A percentile compares a stretch with the other conserved stretches of the same genome.
phyloP scores from a whole-genome alignment of 2,888 invertebrate genomes.

The Mythimna albipuncta region DNA sequence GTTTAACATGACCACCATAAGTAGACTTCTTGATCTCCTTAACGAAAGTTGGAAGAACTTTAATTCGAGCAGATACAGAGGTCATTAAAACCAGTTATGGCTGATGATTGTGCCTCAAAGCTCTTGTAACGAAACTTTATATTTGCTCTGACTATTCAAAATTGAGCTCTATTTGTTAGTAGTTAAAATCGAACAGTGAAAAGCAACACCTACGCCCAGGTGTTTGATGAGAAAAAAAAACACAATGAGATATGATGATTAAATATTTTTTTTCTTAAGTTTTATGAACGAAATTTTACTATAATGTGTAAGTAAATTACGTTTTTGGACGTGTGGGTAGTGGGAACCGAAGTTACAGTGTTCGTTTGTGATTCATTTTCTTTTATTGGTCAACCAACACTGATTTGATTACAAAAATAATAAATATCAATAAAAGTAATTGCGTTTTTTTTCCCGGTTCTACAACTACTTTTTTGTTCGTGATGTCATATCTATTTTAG shows the following conservation, averaged over 20 bases:
- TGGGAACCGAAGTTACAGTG: slow-evolving; percentile 13
- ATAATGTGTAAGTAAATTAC: slow-evolving; percentile 51
- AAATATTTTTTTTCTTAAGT: slow-evolving; percentile 58
- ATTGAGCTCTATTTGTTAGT: slow-evolving; percentile 39
- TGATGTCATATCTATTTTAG: slow-evolving; percentile 41
- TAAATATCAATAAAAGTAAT: slow-evolving; percentile 44
- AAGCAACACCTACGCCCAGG: slow-evolving; percentile 48
- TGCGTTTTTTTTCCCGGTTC: slow-evolving; percentile 22
- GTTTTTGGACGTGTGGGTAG: slow-evolving; percentile 34
- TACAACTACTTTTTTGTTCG: slow-evolving; percentile 24
- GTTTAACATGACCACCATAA: slow-evolving; percentile 62
- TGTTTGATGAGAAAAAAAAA: slow-evolving; percentile 62
- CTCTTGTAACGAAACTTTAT: slow-evolving; percentile 58
- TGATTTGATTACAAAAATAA: slow-evolving; percentile 50
- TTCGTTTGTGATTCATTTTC: slow-evolving; percentile 9
- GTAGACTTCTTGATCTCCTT: slow-evolving; percentile 58
- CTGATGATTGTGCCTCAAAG: slow-evolving; percentile 72
- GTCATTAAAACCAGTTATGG: slow-evolving; percentile 72
- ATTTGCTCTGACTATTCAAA: slow-evolving; percentile 59
- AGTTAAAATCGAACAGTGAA: slow-evolving; percentile 33
- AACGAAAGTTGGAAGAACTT: slow-evolving; percentile 42
- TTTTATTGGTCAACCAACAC: slow-evolving; percentile 10
- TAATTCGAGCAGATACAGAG: slow-evolving; percentile 55
- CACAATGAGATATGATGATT: slow-evolving; percentile 66
- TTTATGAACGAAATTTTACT: slow-evolving; percentile 58